phyloP scores from a whole-genome alignment of 2,888 invertebrate genomes.

The Amphiduros pacificus region DNA sequence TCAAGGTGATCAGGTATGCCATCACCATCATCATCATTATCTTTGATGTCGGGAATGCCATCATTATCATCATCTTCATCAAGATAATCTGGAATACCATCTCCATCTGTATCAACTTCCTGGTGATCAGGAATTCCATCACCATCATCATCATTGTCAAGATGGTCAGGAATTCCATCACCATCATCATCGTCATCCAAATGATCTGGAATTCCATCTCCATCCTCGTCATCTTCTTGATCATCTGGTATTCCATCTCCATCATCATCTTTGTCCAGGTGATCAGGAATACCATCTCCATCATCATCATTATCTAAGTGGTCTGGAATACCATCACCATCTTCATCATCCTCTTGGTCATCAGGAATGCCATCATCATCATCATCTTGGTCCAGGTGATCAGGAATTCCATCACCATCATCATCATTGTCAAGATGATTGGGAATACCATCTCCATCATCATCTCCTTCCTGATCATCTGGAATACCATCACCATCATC shows the following conservation, averaged over 20 bases:
- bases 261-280: conserved; percentile 27
- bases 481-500: conserved; percentile 38
- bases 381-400: conserved; percentile 35
- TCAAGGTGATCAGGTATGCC: conserved; percentile 33
- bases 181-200: conserved; percentile 25
- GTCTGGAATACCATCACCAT: conserved; percentile 37
- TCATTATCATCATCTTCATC: conserved; percentile 46
- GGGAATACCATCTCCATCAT: conserved; percentile 37
- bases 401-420: conserved; percentile 35
- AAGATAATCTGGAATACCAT: conserved; percentile 48
- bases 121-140: conserved; percentile 32
- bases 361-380: conserved; percentile 32
- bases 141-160: conserved; percentile 24
- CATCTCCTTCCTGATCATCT: conserved; percentile 37
- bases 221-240: conserved; percentile 17
- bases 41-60: conserved; percentile 42
- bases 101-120: conserved; percentile 42
- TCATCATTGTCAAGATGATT: conserved; percentile 28
- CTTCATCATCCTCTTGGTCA: conserved; percentile 34
- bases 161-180: conserved; percentile 10
- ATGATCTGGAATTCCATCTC: conserved; percentile 24
- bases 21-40: conserved; percentile 35
- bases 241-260: conserved; percentile 30
- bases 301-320: conserved; percentile 18
- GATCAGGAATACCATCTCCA: conserved; percentile 34